Evolutionary conservation across 2,888 invertebrate genomes (phyloP).

Genomic region (Aricia artaxerxes): DNA sequence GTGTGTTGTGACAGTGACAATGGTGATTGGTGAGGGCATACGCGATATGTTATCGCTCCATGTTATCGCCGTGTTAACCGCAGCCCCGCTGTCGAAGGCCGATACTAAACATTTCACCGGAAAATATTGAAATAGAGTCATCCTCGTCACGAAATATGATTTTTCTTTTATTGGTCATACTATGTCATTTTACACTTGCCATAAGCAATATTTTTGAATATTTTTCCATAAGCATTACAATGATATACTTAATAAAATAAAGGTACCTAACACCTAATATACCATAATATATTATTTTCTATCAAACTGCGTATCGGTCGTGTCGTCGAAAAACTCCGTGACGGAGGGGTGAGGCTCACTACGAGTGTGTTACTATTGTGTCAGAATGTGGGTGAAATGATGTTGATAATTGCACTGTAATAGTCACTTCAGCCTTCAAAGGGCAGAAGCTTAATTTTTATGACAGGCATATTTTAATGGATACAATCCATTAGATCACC

Average conservation of each 20-base stretch:
- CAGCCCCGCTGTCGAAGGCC: background rate
- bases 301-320: background rate
- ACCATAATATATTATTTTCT: background rate
- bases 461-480: slow-evolving; percentile 19
- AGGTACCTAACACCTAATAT: too few relatives aligned
- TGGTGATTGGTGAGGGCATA: background rate
- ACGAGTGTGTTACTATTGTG: background rate
- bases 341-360: background rate
- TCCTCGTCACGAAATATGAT: too few relatives aligned
- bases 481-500: background rate
- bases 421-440: slow-evolving; percentile 4
- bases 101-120: background rate
- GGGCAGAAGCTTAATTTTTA: slow-evolving; percentile 3
- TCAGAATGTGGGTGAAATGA: background rate
- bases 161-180: too few relatives aligned
- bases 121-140: background rate
- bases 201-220: too few relatives aligned
- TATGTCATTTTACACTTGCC: too few relatives aligned
- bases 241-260: background rate
- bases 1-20: background rate
- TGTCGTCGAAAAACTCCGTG: background rate
- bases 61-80: background rate
- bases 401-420: background rate
- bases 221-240: background rate
- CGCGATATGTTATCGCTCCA: background rate